phyloP scores from a whole-genome alignment of 2,113 vertebrate species.

The Egretta garzetta region DNA sequence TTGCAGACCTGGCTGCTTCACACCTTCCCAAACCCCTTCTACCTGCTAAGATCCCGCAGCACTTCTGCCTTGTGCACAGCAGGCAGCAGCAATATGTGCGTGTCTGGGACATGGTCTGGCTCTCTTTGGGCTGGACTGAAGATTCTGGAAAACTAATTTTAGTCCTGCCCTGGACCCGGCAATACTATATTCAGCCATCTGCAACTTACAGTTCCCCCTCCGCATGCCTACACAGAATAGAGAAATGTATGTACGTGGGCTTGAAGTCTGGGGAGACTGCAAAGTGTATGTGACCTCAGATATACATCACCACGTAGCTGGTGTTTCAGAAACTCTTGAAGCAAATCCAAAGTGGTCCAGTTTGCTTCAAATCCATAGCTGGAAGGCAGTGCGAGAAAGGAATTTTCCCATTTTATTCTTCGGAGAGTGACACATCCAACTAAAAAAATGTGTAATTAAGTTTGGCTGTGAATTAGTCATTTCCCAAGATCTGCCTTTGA shows the following conservation, averaged over 20 bases:
- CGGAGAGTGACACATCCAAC: background rate
- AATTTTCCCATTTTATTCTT: conserved; percentile 7
- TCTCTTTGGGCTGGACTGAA: background rate
- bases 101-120: background rate
- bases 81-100: background rate
- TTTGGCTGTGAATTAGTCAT: conserved; percentile 39
- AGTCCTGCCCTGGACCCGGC: background rate
- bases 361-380: conserved; percentile 27
- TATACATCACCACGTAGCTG: background rate
- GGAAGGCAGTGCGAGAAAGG: background rate
- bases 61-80: background rate
- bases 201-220: conserved; percentile 20
- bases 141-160: conserved; percentile 33
- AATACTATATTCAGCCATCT: conserved; percentile 35
- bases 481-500: conserved; percentile 40
- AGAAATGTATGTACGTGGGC: background rate
- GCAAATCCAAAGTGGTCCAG: background rate
- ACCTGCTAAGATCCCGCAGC: background rate
- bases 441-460: conserved; percentile 8
- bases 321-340: conserved; percentile 26
- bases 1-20: background rate
- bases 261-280: conserved; percentile 22
- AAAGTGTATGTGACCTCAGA: conserved; percentile 14
- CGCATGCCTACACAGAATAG: background rate
- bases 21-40: background rate